phyloP scores from a whole-genome alignment of 1,140 invertebrate species.

The Nymphalis io region DNA sequence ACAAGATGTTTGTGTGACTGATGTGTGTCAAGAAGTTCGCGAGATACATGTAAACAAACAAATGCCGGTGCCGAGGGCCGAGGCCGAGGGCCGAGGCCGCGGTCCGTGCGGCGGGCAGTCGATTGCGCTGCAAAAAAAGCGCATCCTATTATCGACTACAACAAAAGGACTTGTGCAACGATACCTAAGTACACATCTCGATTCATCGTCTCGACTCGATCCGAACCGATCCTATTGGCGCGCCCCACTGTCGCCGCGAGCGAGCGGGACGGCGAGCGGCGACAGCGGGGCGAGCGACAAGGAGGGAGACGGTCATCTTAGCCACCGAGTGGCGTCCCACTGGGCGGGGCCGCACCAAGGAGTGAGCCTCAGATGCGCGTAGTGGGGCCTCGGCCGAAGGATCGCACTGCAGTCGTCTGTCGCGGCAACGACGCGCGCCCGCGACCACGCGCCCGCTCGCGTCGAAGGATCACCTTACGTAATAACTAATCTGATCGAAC shows the following conservation, averaged over 20 bases:
- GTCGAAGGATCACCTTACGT: constrained; percentile 67
- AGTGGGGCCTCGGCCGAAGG: constrained; percentile 74
- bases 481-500: constrained; percentile 69
- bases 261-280: constrained; percentile 56
- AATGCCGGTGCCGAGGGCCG: constrained; percentile 26
- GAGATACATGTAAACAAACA: constrained; percentile 58
- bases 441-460: constrained; percentile 50
- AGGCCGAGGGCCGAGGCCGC: constrained; percentile 24
- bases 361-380: constrained; percentile 77
- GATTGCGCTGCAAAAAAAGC: constrained; percentile 76
- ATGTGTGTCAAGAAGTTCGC: constrained; percentile 19
- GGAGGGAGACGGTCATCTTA: constrained; percentile 76
- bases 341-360: constrained; percentile 78
- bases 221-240: constrained; percentile 78
- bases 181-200: constrained; percentile 80
- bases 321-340: constrained; percentile 76
- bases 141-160: constrained; percentile 81
- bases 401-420: constrained; percentile 77
- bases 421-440: constrained; percentile 68
- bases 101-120: constrained; percentile 57
- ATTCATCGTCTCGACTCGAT: constrained; percentile 80
- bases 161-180: constrained; percentile 79
- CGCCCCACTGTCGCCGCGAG: constrained; percentile 75
- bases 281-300: constrained; percentile 49
- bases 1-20: not conserved